These are phyloP conservation scores for Esox masquinongy DNA, from an alignment of 2,797 vertebrate species.

Conservation along the genomic window DNA sequence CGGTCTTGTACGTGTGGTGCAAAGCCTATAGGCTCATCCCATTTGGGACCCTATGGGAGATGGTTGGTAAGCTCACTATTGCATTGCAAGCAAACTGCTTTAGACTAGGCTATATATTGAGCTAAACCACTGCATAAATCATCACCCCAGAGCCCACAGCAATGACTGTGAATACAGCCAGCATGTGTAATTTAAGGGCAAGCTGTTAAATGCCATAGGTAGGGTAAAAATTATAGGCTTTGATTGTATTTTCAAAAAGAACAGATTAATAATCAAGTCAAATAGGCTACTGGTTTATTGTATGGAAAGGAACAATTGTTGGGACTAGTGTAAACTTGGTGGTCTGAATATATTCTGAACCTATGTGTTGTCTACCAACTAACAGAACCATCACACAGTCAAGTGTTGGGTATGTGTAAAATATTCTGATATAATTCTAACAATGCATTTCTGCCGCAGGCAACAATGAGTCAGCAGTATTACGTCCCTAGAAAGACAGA, in stretches of 20 bases:
- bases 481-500: neutral
- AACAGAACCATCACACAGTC: no score
- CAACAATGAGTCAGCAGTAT: slow-evolving; percentile 13
- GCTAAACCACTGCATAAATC: neutral
- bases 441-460: neutral
- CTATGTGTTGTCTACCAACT: no score
- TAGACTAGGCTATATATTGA: neutral
- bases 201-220: neutral
- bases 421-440: neutral
- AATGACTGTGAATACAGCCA: neutral
- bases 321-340: neutral
- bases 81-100: neutral
- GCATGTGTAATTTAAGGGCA: neutral
- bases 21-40: neutral
- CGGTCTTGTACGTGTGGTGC: neutral
- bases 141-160: neutral
- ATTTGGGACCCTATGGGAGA: neutral
- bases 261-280: neutral
- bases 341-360: no score
- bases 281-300: neutral
- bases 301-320: neutral
- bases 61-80: neutral
- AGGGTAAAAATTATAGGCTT: neutral
- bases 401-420: no score
- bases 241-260: neutral